Evolutionary conservation across 2,113 vertebrate species (phyloP).

Genomic region (Poicephalus meyeri): DNA sequence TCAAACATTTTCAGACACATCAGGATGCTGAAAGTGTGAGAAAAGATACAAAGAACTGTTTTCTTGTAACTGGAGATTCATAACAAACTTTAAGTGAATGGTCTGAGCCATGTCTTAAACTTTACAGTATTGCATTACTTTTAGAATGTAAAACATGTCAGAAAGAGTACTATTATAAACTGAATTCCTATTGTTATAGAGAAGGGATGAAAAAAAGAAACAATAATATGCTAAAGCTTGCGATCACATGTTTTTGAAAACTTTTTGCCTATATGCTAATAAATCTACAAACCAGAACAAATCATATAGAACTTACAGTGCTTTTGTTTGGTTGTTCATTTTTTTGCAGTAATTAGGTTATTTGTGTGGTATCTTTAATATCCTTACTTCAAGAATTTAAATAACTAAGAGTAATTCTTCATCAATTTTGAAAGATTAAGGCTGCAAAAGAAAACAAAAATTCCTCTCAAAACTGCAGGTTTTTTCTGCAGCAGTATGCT

Average conservation of each 20-base stretch:
- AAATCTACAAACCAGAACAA: not conserved
- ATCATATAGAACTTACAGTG: not conserved
- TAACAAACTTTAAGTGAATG: not conserved
- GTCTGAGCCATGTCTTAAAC: not conserved
- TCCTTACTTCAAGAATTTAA: not conserved
- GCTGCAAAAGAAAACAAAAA: not conserved
- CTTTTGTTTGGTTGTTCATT: not conserved
- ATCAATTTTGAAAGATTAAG: not conserved
- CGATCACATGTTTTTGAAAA: not conserved
- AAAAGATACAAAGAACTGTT: not conserved
- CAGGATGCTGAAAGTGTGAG: not conserved
- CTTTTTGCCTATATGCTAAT: not conserved
- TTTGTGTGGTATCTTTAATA: not conserved
- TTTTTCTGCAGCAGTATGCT: not conserved
- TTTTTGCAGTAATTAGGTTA: not conserved
- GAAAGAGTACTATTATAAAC: not conserved
- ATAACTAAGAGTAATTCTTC: not conserved
- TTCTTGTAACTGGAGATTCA: not conserved
- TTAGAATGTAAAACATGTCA: not conserved
- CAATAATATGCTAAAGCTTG: not conserved
- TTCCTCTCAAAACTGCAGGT: not conserved
- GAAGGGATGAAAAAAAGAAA: not conserved
- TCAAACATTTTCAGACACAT: not conserved
- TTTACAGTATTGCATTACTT: not conserved
- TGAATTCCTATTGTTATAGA: not conserved